Evolutionary conservation across 2,888 invertebrate genomes (phyloP).

Genomic region (Eugnorisma glareosa): DNA sequence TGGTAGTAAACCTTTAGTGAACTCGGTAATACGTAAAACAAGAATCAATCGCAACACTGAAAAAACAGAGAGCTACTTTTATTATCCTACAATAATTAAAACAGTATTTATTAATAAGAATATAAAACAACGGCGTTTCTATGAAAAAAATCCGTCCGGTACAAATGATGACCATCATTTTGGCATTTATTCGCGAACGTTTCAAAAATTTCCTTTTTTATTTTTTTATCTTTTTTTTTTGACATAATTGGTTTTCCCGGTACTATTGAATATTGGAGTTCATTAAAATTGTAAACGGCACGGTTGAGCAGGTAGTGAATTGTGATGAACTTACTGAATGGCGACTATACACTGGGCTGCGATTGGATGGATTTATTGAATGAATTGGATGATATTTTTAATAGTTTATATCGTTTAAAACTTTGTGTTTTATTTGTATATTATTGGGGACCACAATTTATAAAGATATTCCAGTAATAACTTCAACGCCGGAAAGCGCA

Average conservation of each 20-base stretch:
- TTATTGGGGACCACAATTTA: neutral
- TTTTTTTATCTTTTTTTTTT: slow-evolving; percentile 21
- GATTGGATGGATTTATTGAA: neutral
- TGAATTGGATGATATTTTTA: neutral
- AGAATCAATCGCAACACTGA: no score
- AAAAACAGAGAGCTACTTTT: neutral
- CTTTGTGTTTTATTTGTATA: neutral
- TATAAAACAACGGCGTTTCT: neutral
- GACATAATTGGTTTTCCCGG: slow-evolving; percentile 25
- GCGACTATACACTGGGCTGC: neutral
- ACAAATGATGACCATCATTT: slow-evolving; percentile 4
- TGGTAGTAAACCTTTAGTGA: no score
- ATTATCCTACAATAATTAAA: neutral
- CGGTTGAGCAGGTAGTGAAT: slow-evolving; percentile 24
- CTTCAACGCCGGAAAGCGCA: neutral
- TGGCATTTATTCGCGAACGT: slow-evolving; percentile 16
- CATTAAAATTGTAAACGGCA: slow-evolving; percentile 39
- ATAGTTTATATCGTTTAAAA: neutral
- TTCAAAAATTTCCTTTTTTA: slow-evolving; percentile 3
- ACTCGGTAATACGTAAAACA: no score
- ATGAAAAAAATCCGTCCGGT: neutral
- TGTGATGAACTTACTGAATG: slow-evolving; percentile 18
- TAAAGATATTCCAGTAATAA: neutral
- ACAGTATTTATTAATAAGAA: neutral
- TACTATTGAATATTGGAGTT: slow-evolving; percentile 37